Evolutionary conservation across 2,113 vertebrate genomes (phyloP).

Genomic region (Taxidea taxus): DNA sequence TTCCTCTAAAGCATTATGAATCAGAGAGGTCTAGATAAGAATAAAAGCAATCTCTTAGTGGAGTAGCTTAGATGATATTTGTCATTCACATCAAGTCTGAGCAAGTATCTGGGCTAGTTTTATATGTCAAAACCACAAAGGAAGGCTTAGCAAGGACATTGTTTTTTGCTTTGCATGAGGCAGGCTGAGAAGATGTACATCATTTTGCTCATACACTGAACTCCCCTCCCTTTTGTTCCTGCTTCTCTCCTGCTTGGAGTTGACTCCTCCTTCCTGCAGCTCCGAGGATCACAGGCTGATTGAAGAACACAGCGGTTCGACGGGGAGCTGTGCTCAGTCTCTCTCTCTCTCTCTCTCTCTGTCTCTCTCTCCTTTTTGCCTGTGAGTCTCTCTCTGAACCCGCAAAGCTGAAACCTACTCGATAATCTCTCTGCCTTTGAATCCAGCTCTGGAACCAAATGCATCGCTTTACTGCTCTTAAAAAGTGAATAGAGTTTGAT

Average conservation of each 20-base stretch:
- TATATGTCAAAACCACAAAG: constrained; percentile 53
- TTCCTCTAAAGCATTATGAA: not conserved
- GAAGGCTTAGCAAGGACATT: constrained; percentile 62
- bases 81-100: constrained; percentile 6
- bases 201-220: not conserved
- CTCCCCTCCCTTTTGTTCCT: constrained; percentile 54
- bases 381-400: not conserved
- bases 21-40: not conserved
- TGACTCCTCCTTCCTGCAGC: constrained; percentile 86
- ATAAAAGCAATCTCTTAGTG: not conserved
- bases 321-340: not conserved
- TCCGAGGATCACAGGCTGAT: constrained; percentile 65
- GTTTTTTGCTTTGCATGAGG: constrained; percentile 43
- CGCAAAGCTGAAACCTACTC: constrained; percentile 49
- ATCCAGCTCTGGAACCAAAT: constrained; percentile 55
- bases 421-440: constrained; percentile 47
- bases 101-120: constrained; percentile 40
- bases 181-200: constrained; percentile 36
- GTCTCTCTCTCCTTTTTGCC: not conserved
- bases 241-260: constrained; percentile 70
- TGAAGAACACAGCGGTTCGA: constrained; percentile 50
- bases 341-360: not conserved
- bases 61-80: not conserved
- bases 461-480: constrained; percentile 48
- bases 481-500: constrained; percentile 53